Evolutionary conservation across 2,113 vertebrate species (phyloP).

Genomic region (Arenaria interpres): DNA sequence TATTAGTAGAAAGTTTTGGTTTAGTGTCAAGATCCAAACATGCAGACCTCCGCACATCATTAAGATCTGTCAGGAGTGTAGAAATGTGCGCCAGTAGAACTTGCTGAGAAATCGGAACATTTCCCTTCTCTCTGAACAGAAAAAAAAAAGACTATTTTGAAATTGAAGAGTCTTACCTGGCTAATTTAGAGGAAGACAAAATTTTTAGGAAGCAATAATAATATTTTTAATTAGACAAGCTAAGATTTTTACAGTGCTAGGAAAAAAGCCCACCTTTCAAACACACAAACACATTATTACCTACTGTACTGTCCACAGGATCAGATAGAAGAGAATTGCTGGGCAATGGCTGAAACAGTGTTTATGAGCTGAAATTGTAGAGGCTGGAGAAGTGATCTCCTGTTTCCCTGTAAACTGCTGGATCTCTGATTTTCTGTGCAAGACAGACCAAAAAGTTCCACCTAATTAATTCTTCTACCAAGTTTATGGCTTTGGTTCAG

Average conservation of each 20-base stretch:
- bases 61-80: not conserved
- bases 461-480: constrained; percentile 1
- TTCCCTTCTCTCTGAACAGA: not conserved
- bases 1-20: not conserved
- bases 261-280: not conserved
- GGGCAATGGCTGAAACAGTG: not conserved
- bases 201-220: not conserved
- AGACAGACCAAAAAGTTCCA: not conserved
- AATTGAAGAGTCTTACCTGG: not conserved
- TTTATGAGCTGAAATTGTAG: not conserved
- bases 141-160: not conserved
- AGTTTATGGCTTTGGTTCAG: not conserved
- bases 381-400: not conserved
- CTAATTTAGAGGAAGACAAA: not conserved
- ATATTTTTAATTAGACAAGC: not conserved
- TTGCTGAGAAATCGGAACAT: not conserved
- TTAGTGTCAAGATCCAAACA: not conserved
- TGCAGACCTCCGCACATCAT: not conserved
- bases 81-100: not conserved
- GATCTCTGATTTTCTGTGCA: constrained; percentile 1
- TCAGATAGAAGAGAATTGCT: not conserved
- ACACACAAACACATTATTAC: not conserved
- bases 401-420: not conserved
- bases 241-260: not conserved
- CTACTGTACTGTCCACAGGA: not conserved